phyloP scores from a whole-genome alignment of 2,888 invertebrate species.

The Plebejus argus region DNA sequence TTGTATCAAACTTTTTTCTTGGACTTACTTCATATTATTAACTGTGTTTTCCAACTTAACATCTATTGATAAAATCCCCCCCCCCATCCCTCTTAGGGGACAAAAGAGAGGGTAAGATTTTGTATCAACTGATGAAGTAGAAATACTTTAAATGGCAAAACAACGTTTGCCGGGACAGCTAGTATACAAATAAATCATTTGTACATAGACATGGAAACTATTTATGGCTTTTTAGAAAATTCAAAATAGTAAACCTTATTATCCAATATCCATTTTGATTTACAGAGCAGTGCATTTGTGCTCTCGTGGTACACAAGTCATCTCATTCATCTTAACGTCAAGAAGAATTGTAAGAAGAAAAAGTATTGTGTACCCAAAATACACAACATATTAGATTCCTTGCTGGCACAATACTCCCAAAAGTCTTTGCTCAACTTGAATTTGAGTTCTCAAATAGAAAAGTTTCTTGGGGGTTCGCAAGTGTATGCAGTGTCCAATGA shows the following conservation, averaged over 20 bases:
- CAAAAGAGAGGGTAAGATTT: too few species aligned
- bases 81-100: too few species aligned
- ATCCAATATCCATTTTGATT: conserved; percentile 38
- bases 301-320: conserved; percentile 84
- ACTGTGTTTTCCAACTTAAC: too few species aligned
- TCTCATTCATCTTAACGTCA: conserved; percentile 68
- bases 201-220: too few species aligned
- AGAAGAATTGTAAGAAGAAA: conserved; percentile 50
- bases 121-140: too few species aligned
- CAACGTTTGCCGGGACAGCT: too few species aligned
- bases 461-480: conserved; percentile 54
- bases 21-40: too few species aligned
- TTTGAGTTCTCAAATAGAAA: conserved; percentile 53
- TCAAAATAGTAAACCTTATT: neutral
- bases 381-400: conserved; percentile 48
- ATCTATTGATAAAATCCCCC: too few species aligned
- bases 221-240: neutral
- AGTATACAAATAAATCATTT: too few species aligned
- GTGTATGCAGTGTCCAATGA: conserved; percentile 70
- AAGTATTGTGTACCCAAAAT: conserved; percentile 46
- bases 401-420: conserved; percentile 32
- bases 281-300: conserved; percentile 82
- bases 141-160: too few species aligned
- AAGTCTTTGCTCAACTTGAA: conserved; percentile 44
- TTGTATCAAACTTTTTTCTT: too few species aligned